phyloP scores from a whole-genome alignment of 2,113 vertebrate species.

The Saguinus midas region DNA sequence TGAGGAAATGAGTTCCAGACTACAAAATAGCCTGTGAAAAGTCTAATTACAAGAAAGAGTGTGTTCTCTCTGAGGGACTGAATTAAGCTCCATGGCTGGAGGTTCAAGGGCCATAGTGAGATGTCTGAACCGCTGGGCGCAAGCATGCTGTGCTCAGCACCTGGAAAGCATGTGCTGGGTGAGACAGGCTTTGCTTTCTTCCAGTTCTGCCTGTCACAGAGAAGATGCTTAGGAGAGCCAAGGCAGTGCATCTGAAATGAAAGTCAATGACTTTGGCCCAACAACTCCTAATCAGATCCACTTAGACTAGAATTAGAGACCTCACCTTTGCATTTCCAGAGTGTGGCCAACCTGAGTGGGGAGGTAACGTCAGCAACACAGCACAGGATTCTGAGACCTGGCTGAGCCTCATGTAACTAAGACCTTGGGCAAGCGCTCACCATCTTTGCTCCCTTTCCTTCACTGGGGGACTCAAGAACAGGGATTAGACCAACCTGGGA shows the following conservation, averaged over 20 bases:
- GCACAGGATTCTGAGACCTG: not conserved
- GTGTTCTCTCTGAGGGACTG: accelerated
- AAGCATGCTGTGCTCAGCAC: not conserved
- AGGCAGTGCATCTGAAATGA: not conserved
- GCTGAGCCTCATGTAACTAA: accelerated
- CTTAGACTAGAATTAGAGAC: not conserved
- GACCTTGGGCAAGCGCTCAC: not conserved
- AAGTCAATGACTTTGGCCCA: not conserved
- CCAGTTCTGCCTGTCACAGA: not conserved
- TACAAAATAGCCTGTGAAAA: not conserved
- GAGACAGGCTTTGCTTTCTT: not conserved
- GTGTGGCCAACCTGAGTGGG: not conserved
- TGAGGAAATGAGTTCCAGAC: not conserved
- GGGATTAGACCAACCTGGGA: not conserved
- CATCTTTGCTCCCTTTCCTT: not conserved
- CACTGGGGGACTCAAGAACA: not conserved
- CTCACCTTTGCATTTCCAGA: not conserved
- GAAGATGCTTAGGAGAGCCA: not conserved
- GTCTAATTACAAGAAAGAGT: not conserved
- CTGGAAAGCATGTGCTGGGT: not conserved
- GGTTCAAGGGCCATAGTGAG: not conserved
- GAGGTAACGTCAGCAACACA: not conserved
- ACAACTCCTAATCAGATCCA: not conserved
- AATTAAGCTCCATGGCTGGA: accelerated
- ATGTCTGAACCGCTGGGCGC: not conserved